phyloP scores from a whole-genome alignment of 2,113 vertebrate genomes.

The Amazona vittata region DNA sequence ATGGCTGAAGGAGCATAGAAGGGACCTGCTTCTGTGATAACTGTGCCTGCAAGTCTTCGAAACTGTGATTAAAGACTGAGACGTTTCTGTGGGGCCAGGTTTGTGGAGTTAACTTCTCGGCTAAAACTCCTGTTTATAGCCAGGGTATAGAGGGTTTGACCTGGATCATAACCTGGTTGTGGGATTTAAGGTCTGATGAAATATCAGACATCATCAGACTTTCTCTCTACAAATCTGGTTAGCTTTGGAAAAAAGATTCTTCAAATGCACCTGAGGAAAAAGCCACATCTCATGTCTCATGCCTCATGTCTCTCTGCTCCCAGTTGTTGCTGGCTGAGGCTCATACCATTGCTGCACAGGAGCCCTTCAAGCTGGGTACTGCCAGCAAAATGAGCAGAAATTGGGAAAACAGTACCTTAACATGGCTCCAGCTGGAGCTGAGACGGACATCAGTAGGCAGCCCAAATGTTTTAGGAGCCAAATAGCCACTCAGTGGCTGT shows the following conservation, averaged over 20 bases:
- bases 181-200: background rate
- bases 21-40: background rate
- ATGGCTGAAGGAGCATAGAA: background rate
- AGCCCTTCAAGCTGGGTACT: background rate
- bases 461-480: background rate
- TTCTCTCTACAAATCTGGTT: background rate
- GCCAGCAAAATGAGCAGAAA: background rate
- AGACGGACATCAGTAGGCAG: background rate
- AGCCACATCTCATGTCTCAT: background rate
- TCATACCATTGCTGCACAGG: accelerated
- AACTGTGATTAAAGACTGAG: background rate
- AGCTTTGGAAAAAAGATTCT: background rate
- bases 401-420: background rate
- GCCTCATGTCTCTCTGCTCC: background rate
- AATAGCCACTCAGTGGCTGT: background rate
- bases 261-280: background rate
- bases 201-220: background rate
- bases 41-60: constrained; percentile 24
- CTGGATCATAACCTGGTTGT: background rate
- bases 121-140: background rate
- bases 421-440: background rate
- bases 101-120: background rate
- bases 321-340: background rate
- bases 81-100: background rate
- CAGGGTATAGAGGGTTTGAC: background rate